A percentile compares a stretch with the other conserved stretches of the same genome.
phyloP scores from a whole-genome alignment of 2,797 vertebrate species.

The Syndactyla subalaris region DNA sequence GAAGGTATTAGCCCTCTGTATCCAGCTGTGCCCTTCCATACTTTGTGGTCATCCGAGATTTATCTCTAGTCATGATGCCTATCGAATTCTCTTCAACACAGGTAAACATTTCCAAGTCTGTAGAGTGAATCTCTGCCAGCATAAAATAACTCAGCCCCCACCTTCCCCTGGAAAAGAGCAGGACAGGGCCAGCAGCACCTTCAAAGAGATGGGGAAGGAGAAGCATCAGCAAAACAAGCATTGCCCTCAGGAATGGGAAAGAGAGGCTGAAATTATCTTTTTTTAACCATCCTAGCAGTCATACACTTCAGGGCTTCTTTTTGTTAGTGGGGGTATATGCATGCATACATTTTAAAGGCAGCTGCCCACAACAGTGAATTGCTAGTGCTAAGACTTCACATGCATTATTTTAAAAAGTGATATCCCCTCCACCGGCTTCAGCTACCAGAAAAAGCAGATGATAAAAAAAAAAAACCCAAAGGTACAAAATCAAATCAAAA shows the following conservation, averaged over 20 bases:
- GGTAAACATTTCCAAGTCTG: not conserved
- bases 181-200: not conserved
- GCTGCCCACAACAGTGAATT: not conserved
- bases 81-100: not conserved
- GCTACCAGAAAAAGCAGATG: not conserved
- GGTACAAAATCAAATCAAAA: not conserved
- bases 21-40: not conserved
- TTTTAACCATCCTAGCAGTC: not conserved
- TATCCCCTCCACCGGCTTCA: not conserved
- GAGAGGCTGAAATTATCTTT: not conserved
- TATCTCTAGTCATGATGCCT: not conserved
- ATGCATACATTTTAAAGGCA: not conserved
- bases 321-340: not conserved
- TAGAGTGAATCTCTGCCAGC: not conserved
- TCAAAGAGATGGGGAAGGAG: not conserved
- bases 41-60: not conserved
- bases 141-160: not conserved
- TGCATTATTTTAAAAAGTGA: not conserved
- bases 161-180: not conserved
- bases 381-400: not conserved
- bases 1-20: not conserved
- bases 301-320: not conserved
- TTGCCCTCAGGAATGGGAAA: not conserved
- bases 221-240: not conserved
- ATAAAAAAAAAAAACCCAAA: not conserved